Evolutionary conservation across 2,113 vertebrate species (phyloP).

Genomic region (Crotalus horridus): DNA sequence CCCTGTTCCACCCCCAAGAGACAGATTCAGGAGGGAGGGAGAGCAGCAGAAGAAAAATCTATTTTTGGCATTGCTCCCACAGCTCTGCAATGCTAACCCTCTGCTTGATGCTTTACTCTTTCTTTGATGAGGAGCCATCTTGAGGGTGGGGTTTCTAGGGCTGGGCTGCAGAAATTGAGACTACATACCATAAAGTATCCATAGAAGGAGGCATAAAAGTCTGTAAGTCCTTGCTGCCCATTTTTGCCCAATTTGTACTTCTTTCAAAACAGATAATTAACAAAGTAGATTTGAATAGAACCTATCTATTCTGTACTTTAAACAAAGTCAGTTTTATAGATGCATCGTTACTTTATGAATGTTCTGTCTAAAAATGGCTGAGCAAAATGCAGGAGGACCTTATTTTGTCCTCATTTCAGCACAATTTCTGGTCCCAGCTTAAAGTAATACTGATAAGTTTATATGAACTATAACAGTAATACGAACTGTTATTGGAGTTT

Average conservation of each 20-base stretch:
- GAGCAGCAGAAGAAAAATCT: not conserved
- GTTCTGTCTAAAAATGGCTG: not conserved
- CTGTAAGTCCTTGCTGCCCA: not conserved
- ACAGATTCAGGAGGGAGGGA: conserved; percentile 14
- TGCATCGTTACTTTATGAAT: not conserved
- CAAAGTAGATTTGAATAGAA: not conserved
- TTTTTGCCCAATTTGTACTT: not conserved
- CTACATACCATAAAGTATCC: not conserved
- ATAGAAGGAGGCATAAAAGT: not conserved
- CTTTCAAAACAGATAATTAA: not conserved
- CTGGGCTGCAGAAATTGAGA: not conserved
- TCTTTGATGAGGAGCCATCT: conserved; percentile 25
- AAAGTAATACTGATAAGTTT: not conserved
- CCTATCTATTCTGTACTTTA: not conserved
- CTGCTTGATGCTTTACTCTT: conserved; percentile 1
- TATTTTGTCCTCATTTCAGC: not conserved
- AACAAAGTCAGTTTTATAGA: conserved; percentile 10
- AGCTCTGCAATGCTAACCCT: not conserved
- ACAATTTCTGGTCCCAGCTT: not conserved
- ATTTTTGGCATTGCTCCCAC: conserved; percentile 1
- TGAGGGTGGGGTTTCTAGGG: conserved; percentile 19
- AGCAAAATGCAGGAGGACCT: not conserved
- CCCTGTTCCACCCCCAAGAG: not conserved
- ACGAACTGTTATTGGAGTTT: not conserved
- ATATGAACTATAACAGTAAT: too few species aligned